phyloP scores from a whole-genome alignment of 2,113 vertebrate genomes.

The Egretta garzetta region DNA sequence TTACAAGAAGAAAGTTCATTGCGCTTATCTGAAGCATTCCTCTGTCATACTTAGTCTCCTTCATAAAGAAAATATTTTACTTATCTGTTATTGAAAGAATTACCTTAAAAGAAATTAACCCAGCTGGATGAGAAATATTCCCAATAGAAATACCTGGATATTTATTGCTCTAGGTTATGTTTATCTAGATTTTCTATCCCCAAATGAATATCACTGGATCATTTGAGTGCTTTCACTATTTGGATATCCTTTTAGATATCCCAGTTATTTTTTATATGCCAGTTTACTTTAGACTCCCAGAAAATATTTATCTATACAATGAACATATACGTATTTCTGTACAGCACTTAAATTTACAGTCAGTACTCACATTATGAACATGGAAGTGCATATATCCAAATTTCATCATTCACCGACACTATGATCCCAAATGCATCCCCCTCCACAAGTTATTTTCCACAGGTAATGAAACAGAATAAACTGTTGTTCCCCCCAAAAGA shows the following conservation, averaged over 20 bases:
- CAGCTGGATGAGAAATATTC: background rate
- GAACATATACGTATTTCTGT: background rate
- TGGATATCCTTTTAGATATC: background rate
- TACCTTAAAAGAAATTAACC: background rate
- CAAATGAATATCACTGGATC: background rate
- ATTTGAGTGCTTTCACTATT: background rate
- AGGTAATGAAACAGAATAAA: background rate
- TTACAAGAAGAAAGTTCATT: background rate
- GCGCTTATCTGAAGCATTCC: background rate
- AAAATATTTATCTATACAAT: background rate
- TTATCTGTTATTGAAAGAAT: background rate
- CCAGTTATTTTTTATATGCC: background rate
- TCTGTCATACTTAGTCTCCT: background rate
- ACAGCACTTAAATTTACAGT: background rate
- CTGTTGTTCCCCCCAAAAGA: fast-evolving
- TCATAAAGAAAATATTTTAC: background rate
- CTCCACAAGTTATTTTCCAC: background rate
- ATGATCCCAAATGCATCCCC: background rate
- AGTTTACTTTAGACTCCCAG: background rate
- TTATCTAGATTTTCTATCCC: background rate
- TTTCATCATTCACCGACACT: background rate
- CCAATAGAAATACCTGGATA: background rate
- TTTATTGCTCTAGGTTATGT: background rate
- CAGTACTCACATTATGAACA: background rate
- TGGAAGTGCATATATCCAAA: background rate